These are phyloP conservation scores for Bicyclus anynana DNA, from an alignment of 1,140 invertebrate genomes.

Conservation along the genomic window DNA sequence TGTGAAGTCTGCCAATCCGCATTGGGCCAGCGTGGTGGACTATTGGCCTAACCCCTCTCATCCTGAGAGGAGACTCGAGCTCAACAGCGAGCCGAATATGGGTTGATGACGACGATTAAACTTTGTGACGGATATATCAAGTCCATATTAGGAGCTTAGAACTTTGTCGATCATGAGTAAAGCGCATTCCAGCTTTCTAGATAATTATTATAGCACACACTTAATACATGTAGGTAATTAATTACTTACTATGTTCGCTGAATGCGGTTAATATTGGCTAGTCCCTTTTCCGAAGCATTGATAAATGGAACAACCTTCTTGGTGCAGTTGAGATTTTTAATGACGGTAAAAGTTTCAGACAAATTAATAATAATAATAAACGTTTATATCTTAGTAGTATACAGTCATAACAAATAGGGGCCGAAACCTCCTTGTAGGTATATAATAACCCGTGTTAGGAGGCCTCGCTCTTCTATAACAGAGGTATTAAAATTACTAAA, in stretches of 20 bases:
- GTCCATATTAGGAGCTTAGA: background rate
- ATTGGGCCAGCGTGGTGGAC: too few relatives aligned
- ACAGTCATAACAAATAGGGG: too few relatives aligned
- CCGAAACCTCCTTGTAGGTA: too few relatives aligned
- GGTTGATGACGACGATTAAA: background rate
- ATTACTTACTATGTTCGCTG: background rate
- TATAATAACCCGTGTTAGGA: too few relatives aligned
- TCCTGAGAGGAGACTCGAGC: too few relatives aligned
- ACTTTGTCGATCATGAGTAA: background rate
- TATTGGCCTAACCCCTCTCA: too few relatives aligned
- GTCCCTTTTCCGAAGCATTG: background rate
- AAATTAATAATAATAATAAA: background rate
- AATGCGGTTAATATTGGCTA: background rate
- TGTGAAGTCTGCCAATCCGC: too few relatives aligned
- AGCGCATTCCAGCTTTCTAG: conserved; percentile 12
- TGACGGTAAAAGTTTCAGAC: background rate
- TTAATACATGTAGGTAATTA: background rate
- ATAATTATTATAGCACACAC: conserved; percentile 7
- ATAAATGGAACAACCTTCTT: background rate
- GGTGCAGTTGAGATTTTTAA: background rate
- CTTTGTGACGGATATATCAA: background rate
- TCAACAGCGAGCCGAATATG: too few relatives aligned
- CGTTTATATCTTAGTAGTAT: too few relatives aligned
- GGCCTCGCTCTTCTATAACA: too few relatives aligned
- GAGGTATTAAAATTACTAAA: too few relatives aligned